Evolutionary conservation across 2,797 vertebrate genomes (phyloP), one percentile per base, ranked within the genome.

Genomic region (Diplodus sargus): DNA sequence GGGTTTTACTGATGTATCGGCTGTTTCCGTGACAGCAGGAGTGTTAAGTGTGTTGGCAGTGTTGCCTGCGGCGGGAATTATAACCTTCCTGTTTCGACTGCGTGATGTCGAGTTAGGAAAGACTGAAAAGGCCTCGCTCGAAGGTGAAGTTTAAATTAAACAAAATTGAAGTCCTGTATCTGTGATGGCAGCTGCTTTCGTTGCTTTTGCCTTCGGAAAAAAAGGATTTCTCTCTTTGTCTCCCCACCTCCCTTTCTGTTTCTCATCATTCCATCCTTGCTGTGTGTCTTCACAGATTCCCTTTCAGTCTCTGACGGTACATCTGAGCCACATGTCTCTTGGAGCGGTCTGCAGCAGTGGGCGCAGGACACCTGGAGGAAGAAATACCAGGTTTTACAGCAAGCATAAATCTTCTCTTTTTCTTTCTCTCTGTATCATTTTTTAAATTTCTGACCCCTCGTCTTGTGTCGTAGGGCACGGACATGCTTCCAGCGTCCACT

Each of bases 31-130:
- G 79, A 14, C 20, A 28, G 92, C 82, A 0, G 95, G 95, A 47
- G 53, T 95, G n/a, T 82, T 94, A 43, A 92, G 93, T 22, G 89
- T 86, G 17, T 54, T 92, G 3, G 84, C 85, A 52, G 92, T 91
- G 48, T 88, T 96, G 60, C 96, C 96, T 0, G 53, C 81, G 4
- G 94, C 90, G 3, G 87, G 89, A 47, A 25, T 95, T n/a, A 13
- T 96, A 71, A 95, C 94, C 0, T 88, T 95, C 73, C 89, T 97
- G 63, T 96, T 97, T 85, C 90, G 95, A 61, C 73, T 92, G 75
- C 83, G 84, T 71, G 70, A 93, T 86, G 94, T 94, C 74, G 68
- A 85, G 76, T 60, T 28, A 7, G 64, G 20, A 22, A 62, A 58
- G 22, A 67, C 64, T 18, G 70, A 72, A 5, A 45, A 30, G 1